Conservation (phyloP, 2,113 vertebrate genomes). For the Charadrius vociferus region DNA sequence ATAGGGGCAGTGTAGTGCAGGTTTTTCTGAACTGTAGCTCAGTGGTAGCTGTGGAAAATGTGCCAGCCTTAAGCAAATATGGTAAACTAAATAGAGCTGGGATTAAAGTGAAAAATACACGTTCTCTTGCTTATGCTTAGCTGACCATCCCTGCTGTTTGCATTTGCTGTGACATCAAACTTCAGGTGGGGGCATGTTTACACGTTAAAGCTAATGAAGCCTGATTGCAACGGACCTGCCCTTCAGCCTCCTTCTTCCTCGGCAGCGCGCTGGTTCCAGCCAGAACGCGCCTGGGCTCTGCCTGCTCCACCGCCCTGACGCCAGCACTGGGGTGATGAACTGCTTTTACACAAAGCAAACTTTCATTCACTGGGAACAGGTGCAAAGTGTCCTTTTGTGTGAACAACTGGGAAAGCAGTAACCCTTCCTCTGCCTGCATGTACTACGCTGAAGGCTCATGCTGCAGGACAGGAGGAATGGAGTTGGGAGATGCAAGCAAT, state of each 20-base stretch:
- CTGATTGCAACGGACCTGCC: neutral
- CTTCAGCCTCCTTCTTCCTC: neutral
- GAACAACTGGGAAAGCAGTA: slow-evolving; percentile 33
- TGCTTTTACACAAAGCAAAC: slow-evolving; percentile 48
- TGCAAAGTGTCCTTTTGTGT: slow-evolving; percentile 40
- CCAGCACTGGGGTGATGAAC: neutral
- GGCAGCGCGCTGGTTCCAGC: rapidly evolving
- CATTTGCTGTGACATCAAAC: slow-evolving; percentile 39
- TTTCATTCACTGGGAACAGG: slow-evolving; percentile 36
- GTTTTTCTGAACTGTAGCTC: neutral
- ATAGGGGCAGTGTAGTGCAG: neutral
- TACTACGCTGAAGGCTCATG: neutral
- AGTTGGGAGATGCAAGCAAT: neutral
- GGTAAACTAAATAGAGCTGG: neutral
- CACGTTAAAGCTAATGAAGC: neutral
- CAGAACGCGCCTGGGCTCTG: neutral
- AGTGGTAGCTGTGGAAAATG: neutral
- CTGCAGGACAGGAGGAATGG: neutral
- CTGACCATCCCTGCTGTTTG: slow-evolving; percentile 19
- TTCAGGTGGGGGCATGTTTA: slow-evolving; percentile 37
- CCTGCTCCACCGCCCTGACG: neutral
- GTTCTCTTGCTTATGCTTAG: neutral
- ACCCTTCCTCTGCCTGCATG: neutral
- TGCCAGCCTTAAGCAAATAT: neutral
- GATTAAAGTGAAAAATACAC: slow-evolving; percentile 21